Percentiles rank a stretch among this genome's conserved stretches.
Conservation (phyloP, 2,113 vertebrate species). For the Microtus montanus region DNA sequence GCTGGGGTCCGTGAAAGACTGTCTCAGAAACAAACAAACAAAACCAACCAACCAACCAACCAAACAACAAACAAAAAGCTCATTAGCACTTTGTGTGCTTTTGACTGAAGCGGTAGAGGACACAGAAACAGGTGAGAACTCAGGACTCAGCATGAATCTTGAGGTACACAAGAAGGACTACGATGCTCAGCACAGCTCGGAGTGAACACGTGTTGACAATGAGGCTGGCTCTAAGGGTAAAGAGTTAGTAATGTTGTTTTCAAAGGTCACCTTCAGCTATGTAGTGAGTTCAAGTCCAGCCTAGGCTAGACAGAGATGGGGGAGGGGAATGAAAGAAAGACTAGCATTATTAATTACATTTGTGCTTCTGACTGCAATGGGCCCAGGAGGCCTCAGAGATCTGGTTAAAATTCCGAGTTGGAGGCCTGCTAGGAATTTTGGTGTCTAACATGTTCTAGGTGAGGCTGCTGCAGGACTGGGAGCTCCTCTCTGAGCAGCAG, state of each 20-base stretch:
- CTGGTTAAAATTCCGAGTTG: neutral
- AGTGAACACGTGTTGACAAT: neutral
- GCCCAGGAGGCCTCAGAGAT: neutral
- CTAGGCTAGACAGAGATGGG: neutral
- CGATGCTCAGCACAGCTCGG: neutral
- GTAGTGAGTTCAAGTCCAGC: neutral
- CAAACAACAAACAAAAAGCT: neutral
- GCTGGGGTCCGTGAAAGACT: neutral
- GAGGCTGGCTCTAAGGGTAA: neutral
- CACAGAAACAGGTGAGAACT: neutral
- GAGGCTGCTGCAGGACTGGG: accelerated
- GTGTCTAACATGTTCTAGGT: neutral
- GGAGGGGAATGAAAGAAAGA: neutral
- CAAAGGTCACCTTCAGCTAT: neutral
- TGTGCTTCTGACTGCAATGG: neutral
- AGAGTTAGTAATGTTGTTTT: neutral
- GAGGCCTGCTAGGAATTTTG: neutral
- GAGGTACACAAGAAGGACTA: neutral
- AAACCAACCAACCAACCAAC: no score
- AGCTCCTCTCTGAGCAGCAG: neutral
- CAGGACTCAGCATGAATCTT: neutral
- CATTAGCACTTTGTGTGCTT: neutral
- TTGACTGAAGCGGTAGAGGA: neutral
- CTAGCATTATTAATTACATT: neutral
- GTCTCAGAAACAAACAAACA: neutral